Conservation (phyloP, 2,888 invertebrate species). For the Ecliptopera silaceata region DNA sequence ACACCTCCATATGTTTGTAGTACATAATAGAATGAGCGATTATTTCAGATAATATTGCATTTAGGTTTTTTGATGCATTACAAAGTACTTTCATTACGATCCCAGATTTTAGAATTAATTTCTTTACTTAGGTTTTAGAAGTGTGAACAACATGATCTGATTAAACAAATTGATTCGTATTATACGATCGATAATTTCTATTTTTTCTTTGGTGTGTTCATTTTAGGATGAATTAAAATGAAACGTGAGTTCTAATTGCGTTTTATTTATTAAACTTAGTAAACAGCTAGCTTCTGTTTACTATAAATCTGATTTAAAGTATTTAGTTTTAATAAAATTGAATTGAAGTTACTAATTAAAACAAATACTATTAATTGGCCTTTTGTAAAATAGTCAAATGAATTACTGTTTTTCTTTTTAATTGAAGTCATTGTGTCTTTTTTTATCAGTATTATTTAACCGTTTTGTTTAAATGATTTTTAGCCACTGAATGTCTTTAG, state of each 20-base stretch:
- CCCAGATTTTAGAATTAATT: neutral
- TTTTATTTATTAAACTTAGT: too few relatives aligned
- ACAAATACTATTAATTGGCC: constrained; percentile 22
- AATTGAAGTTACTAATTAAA: too few relatives aligned
- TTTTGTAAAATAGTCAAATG: constrained; percentile 23
- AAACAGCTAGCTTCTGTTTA: too few relatives aligned
- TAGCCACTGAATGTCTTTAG: constrained; percentile 40
- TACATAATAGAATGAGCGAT: too few relatives aligned
- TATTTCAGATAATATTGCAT: neutral
- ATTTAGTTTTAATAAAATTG: too few relatives aligned
- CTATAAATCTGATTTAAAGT: too few relatives aligned
- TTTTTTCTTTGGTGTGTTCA: constrained; percentile 66
- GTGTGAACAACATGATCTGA: constrained; percentile 52
- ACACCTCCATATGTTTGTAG: too few relatives aligned
- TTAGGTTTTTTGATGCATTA: constrained; percentile 5
- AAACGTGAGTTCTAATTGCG: constrained; percentile 22
- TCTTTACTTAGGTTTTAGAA: constrained; percentile 39
- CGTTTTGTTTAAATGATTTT: constrained; percentile 48
- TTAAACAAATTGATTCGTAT: constrained; percentile 8
- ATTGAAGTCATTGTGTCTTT: constrained; percentile 36
- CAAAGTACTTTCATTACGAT: neutral
- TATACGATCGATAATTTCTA: constrained; percentile 43
- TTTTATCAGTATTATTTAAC: constrained; percentile 60
- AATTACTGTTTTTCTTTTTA: constrained; percentile 12
- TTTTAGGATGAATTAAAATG: constrained; percentile 31